Percentiles rank a stretch among this genome's conserved stretches.
phyloP scores from a whole-genome alignment of 2,113 vertebrate species.

The Peromyscus leucopus region DNA sequence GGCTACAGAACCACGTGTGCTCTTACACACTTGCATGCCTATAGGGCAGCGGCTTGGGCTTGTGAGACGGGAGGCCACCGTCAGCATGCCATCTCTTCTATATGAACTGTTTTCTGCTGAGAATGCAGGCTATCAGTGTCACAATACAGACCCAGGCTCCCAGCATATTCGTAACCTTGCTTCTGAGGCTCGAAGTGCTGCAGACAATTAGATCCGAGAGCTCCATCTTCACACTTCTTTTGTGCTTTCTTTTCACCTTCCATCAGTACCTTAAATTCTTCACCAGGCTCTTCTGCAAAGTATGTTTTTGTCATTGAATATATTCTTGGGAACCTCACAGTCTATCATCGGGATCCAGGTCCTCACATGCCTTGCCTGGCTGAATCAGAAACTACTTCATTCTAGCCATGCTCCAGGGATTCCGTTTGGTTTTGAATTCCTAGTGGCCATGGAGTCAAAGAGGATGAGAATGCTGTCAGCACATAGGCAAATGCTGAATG shows the following conservation, averaged over 20 bases:
- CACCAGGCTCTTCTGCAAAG: not conserved
- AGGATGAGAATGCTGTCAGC: not conserved
- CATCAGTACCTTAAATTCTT: not conserved
- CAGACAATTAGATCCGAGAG: not conserved
- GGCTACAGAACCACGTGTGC: not conserved
- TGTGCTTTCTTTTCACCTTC: not conserved
- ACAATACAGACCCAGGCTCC: not conserved
- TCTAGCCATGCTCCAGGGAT: fast-evolving
- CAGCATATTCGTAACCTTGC: not conserved
- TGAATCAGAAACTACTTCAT: not conserved
- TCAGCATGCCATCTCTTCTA: not conserved
- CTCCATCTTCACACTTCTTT: fast-evolving
- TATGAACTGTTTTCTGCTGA: not conserved
- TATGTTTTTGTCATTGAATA: not conserved
- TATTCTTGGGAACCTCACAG: not conserved
- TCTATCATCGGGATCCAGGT: not conserved
- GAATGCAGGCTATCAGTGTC: not conserved
- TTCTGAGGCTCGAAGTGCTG: not conserved
- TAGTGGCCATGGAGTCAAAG: not conserved
- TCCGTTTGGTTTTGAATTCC: not conserved
- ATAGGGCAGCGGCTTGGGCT: not conserved
- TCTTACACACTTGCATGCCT: not conserved
- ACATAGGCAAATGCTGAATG: not conserved
- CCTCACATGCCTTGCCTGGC: not conserved
- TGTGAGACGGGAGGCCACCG: not conserved